Percentiles rank a stretch among this genome's conserved stretches.
phyloP scores from a whole-genome alignment of 2,888 invertebrate genomes.

The Ametastegia equiseti region DNA sequence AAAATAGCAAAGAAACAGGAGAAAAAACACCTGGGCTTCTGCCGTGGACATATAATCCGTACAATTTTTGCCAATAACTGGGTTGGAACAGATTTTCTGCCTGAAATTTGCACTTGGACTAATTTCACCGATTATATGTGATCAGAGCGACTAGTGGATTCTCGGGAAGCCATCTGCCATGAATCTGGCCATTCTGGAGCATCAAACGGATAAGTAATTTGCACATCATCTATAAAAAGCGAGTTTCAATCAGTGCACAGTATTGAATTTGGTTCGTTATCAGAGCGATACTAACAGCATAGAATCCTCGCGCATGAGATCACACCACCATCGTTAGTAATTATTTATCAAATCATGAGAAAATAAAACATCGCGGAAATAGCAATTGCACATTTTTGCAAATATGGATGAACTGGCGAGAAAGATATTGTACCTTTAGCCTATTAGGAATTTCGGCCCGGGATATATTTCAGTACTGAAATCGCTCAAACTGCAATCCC shows the following conservation, averaged over 20 bases:
- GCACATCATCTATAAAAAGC: not conserved
- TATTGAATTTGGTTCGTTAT: not conserved
- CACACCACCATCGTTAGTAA: not conserved
- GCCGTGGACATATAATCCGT: not conserved
- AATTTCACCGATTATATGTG: not conserved
- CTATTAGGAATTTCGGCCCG: not conserved
- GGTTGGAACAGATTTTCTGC: not conserved
- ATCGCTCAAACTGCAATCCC: not conserved
- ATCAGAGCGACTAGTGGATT: not conserved
- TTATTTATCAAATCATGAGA: not conserved
- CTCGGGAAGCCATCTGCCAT: too few species aligned
- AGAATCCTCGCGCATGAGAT: not conserved
- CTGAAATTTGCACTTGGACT: not conserved
- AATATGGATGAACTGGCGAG: not conserved
- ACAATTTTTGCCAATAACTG: not conserved
- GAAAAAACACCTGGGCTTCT: too few species aligned
- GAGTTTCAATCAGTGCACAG: not conserved
- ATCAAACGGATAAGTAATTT: not conserved
- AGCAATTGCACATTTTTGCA: not conserved
- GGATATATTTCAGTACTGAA: not conserved
- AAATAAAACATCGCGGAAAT: not conserved
- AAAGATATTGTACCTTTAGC: not conserved
- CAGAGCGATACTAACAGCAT: not conserved
- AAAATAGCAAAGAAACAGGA: not conserved
- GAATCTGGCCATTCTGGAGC: not conserved